phyloP scores from a whole-genome alignment of 2,113 vertebrate species.

The Ictalurus punctatus region DNA sequence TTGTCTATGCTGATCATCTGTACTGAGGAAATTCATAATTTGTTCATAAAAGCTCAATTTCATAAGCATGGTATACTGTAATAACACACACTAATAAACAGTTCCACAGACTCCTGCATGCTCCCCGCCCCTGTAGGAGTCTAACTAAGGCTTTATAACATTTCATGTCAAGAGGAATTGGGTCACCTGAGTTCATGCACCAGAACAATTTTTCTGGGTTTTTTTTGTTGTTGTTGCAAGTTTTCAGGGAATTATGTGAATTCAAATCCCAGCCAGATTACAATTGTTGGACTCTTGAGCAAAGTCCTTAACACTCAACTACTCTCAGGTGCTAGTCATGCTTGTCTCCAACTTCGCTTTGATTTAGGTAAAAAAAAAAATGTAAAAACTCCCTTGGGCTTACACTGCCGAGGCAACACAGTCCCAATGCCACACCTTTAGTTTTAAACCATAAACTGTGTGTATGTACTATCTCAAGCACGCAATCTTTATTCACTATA shows the following conservation, averaged over 20 bases:
- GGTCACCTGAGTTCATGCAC: background rate
- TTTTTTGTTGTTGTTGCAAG: background rate
- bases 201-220: too few species aligned
- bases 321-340: background rate
- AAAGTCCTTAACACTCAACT: background rate
- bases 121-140: too few species aligned
- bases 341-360: background rate
- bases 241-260: background rate
- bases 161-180: background rate
- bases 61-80: background rate
- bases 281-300: background rate
- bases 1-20: background rate
- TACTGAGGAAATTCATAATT: background rate
- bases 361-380: background rate
- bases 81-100: background rate
- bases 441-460: background rate
- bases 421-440: background rate
- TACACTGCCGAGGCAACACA: background rate
- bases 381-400: background rate
- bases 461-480: background rate
- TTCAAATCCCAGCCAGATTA: background rate
- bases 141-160: background rate
- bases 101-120: background rate
- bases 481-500: background rate
- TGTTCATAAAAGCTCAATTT: background rate